Base-by-base conservation (phyloP, 2,797 vertebrate species). In the Amblyopsis hoosieri region DNA sequence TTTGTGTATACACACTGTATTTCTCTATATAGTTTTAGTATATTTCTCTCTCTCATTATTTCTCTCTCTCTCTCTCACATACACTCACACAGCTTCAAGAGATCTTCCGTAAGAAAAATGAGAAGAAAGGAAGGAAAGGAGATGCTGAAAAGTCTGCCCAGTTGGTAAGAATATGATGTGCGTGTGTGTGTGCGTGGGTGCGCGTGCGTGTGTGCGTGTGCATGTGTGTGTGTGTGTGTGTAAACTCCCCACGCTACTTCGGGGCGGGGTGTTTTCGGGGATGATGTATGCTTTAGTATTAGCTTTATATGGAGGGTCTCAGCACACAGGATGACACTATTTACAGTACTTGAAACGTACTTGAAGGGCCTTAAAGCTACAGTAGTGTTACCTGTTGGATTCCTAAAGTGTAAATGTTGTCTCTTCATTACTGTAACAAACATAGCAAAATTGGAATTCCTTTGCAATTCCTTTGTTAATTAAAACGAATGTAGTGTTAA, bases 71-170 rank as follows among this genome's bases (percentile, higher is more conserved):
- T 42, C 4, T n/a, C 46, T 48, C 46, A 3, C 12, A n/a, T 37
- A 37, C 33, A 37, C 4, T 7, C 37, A 51, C 14, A 29, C 82
- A 99, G 97, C 91, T 99, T 54, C 97, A 99, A 89, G 97, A 99
- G 79, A 99, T 99, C 87, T 99, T 99, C 87, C 91, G 97, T 67
- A 99, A 98, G 90, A 98, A 99, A 90, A 98, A 99, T 53, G 97
- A 98, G 83, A 93, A 94, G 77, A 98, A 90, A 86, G 95, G 95
- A 81, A 92, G 93, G 74, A 98, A 93, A 90, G 97, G 97, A 78
- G 94, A 98, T 84, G 94, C 94, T 69, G 95, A 98, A 71, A 99
- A 98, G 74, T 95, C 94, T 29, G 95, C 96, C 14, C 90, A 96
- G 91, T 89, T 99, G 95, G 97, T 99, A 94, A 95, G 94, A 85